Base-by-base conservation (phyloP, 2,888 invertebrate genomes). In the Anodontia alba region DNA sequence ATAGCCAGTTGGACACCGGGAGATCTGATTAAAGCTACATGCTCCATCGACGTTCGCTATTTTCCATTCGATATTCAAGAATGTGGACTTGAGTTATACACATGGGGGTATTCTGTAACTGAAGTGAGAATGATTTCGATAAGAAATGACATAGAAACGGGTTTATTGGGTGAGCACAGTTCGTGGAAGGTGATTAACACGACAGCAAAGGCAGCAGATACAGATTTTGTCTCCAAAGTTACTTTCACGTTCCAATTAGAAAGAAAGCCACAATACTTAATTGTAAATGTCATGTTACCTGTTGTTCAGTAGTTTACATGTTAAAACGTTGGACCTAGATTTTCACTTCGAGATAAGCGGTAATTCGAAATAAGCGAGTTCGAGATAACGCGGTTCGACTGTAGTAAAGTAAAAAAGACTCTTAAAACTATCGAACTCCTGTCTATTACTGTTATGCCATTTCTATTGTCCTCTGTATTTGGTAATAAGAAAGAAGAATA, bases 371-470 rank as follows among this genome's bases (percentile, higher is more conserved):
- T 23, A 54, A 54, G 54, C 2, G 54, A 23, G 12, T 54, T 26
- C n/a, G n/a, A n/a, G n/a, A n/a, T n/a, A n/a, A n/a, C n/a, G n/a
- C n/a, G n/a, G n/a, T n/a, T n/a, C n/a, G n/a, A n/a, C n/a, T n/a
- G n/a, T n/a, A n/a, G n/a, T n/a, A n/a, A n/a, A n/a, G n/a, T n/a
- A n/a, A n/a, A n/a, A n/a, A n/a, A 12, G 17, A 26, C 54, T 12
- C 54, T n/a, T n/a, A n/a, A n/a, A 20, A 54, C 87, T 15, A 88
- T 86, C 20, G 88, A 85, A 15, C 80, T 88, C 20, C 70, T 88
- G 20, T 75, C 88, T 0, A 84, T 85, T 70, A 83, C 86, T 10
- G 86, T 88, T 3, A 83, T 88, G n/a, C 85, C 86, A 0, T 78
- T 88, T 49, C 84, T 86, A 15, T 57, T 88, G 0, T 79, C 86